These are phyloP conservation scores for Buathra laborator DNA, from an alignment of 2,888 invertebrate genomes.

Conservation along the genomic window DNA sequence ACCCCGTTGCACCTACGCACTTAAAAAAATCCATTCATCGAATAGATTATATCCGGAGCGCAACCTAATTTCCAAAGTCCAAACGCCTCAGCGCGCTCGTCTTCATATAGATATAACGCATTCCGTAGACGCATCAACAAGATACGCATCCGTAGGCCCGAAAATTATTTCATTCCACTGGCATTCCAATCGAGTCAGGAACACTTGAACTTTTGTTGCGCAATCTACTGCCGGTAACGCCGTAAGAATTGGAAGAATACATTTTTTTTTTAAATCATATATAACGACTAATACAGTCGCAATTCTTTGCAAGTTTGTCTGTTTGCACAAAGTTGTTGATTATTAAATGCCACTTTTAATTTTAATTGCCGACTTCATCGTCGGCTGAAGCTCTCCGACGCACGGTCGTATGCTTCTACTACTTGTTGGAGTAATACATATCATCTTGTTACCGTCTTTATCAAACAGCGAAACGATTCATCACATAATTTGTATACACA, in stretches of 20 bases:
- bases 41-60: slow-evolving; percentile 60
- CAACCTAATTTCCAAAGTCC: slow-evolving; percentile 60
- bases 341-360: background rate
- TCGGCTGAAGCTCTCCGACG: no score
- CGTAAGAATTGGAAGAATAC: slow-evolving; percentile 2
- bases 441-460: no score
- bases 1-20: slow-evolving; percentile 58
- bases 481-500: no score
- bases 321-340: slow-evolving; percentile 2
- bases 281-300: no score
- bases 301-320: no score
- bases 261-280: background rate
- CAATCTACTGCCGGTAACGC: background rate
- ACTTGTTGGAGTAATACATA: no score
- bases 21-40: slow-evolving; percentile 60
- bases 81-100: slow-evolving; percentile 33
- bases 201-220: slow-evolving; percentile 39
- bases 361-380: no score
- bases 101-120: slow-evolving; percentile 45
- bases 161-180: slow-evolving; percentile 53
- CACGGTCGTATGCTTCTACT: no score
- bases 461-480: no score
- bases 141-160: slow-evolving; percentile 22
- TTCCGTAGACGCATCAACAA: slow-evolving; percentile 56
- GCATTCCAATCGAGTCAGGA: slow-evolving; percentile 41